phyloP scores from a whole-genome alignment of 2,797 vertebrate species.

The Coluber constrictor region DNA sequence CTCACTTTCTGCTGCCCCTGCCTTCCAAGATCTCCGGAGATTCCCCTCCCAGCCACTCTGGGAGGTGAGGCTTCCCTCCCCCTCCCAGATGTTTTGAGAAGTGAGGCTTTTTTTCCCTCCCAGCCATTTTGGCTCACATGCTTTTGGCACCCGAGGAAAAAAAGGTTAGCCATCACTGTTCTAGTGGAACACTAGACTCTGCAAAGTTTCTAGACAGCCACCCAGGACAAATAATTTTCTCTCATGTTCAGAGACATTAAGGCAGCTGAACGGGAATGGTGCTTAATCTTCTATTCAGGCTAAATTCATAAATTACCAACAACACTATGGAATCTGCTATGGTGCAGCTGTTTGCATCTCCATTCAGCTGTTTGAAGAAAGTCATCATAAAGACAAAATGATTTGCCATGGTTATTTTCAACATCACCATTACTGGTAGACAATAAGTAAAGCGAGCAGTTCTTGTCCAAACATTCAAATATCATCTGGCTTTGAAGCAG shows the following conservation, averaged over 20 bases:
- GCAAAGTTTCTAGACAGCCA: background rate
- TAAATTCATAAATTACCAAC: background rate
- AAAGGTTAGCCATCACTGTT: too few species aligned
- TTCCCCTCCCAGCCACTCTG: too few species aligned
- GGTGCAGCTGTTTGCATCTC: background rate
- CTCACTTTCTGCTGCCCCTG: too few species aligned
- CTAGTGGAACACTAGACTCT: background rate
- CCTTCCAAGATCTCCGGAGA: too few species aligned
- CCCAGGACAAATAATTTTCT: background rate
- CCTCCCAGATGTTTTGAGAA: too few species aligned
- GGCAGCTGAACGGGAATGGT: background rate
- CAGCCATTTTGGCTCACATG: too few species aligned
- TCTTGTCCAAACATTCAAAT: background rate
- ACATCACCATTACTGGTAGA: background rate
- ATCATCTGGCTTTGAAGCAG: background rate
- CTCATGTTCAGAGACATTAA: background rate
- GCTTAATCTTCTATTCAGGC: background rate
- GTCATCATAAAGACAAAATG: background rate
- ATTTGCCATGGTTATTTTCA: background rate
- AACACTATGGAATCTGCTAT: background rate
- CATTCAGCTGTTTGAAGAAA: background rate
- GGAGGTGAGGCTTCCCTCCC: too few species aligned
- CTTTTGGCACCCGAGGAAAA: too few species aligned
- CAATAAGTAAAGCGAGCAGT: background rate
- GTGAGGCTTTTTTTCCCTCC: too few species aligned